Conservation (phyloP, 2,797 vertebrate species). For the Limosa lapponica region DNA sequence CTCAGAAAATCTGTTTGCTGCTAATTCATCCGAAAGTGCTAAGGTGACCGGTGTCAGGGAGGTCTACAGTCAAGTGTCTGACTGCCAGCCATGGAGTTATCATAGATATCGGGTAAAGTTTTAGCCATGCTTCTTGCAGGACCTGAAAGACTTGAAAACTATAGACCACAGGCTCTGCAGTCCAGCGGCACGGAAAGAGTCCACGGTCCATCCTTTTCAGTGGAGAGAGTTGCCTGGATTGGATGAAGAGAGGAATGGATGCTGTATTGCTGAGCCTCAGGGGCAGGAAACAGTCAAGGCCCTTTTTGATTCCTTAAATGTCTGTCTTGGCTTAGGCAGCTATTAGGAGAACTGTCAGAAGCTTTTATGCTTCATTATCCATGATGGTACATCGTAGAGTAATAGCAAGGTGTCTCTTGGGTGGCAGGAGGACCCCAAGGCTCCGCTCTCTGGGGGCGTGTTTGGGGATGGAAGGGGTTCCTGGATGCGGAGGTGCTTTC, state of each 20-base stretch:
- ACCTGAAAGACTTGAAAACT: background rate
- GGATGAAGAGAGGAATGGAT: background rate
- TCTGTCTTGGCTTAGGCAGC: background rate
- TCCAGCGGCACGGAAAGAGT: background rate
- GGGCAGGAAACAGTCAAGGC: background rate
- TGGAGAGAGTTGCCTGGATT: background rate
- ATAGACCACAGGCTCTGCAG: background rate
- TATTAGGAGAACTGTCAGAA: background rate
- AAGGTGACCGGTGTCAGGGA: background rate
- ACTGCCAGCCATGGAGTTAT: background rate
- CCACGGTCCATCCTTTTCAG: background rate
- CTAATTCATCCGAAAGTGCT: background rate
- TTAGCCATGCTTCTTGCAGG: background rate
- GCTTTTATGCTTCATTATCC: background rate
- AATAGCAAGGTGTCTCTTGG: background rate
- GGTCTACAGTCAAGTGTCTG: background rate
- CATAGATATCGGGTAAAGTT: background rate
- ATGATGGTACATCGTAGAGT: background rate
- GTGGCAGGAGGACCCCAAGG: background rate
- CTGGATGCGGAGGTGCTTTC: background rate
- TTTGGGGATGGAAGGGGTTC: background rate
- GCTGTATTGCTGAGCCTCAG: accelerated
- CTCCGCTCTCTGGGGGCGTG: background rate
- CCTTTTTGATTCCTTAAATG: background rate
- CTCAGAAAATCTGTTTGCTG: background rate